A percentile compares a stretch with the other conserved stretches of the same genome.
phyloP scores from a whole-genome alignment of 2,797 vertebrate genomes.

The Cossypha caffra region DNA sequence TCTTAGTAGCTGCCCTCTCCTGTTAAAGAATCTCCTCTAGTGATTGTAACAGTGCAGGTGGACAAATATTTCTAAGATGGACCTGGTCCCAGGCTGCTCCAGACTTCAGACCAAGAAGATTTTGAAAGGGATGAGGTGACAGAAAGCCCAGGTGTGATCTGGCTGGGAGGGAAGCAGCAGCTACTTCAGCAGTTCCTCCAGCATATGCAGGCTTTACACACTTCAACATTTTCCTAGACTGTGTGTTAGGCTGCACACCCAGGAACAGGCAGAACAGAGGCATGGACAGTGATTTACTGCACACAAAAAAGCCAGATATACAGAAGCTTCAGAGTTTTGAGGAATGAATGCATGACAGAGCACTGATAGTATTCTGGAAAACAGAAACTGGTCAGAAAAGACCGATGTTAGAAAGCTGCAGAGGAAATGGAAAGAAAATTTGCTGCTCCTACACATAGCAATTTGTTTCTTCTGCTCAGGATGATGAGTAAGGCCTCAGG shows the following conservation, averaged over 20 bases:
- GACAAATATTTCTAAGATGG: background rate
- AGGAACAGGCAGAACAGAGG: background rate
- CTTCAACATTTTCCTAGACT: background rate
- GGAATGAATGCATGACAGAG: background rate
- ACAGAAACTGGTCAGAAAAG: background rate
- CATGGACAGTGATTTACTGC: background rate
- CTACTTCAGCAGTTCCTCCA: background rate
- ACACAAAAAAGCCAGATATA: background rate
- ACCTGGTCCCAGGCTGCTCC: background rate
- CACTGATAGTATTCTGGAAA: background rate
- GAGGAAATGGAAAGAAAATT: background rate
- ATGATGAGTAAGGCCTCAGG: background rate
- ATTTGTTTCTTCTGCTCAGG: background rate
- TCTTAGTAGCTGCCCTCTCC: background rate
- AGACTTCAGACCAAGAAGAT: background rate
- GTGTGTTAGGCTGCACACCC: rapidly evolving
- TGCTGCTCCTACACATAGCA: background rate
- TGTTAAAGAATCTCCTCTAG: background rate
- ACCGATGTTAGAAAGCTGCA: background rate
- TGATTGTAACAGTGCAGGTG: background rate
- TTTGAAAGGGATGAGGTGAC: background rate
- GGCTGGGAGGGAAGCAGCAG: background rate
- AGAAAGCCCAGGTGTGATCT: background rate
- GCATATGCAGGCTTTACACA: background rate
- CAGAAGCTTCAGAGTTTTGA: background rate